Base-by-base conservation (phyloP, 2,888 invertebrate genomes). In the Tubulanus polymorphus region DNA sequence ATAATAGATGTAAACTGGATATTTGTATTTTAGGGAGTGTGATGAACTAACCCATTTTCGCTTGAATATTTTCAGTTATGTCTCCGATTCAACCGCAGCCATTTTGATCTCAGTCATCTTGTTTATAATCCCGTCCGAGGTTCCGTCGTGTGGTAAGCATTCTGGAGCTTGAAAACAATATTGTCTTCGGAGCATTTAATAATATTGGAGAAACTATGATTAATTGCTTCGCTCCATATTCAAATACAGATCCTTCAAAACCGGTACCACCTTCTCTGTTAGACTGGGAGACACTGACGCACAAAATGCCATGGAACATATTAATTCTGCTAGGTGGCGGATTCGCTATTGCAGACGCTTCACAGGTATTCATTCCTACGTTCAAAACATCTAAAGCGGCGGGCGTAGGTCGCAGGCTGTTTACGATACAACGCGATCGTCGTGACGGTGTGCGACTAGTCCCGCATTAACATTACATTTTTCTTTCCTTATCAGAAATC, bases 261-360 rank as follows among this genome's bases (percentile, higher is more conserved):
- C 27, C 51, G 23, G 48, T 12, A 6, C 68, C 67, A 59, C 83
- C 87, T 0, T 85, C 88, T 0, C 81, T 92, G 26, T 85, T 93
- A 48, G 88, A 88, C 15, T 93, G 93, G 93, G 87, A 88, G 62
- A 87, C 87, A 50, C 85, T 91, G 32, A 89, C 92, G 72, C 84
- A 87, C 55, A 90, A 89, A 74, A 86, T 93, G 65, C 91, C 93
- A 3, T 94, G 94, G 94, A 91, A 92, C 47, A 84, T 93, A 3
- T 85, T 93, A 27, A 86, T 93, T 70, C 83, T 93, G 50, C 83
- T 93, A 51, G 87, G 93, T 47, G 93, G 93, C 29, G 93, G 93
- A 0, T 93, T 93, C 78, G 93, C 93, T 0, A 83, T 94, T 57
- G 93, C 94, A 0, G 88, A 89, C 61, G 93, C 90, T 59, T 89